Base-by-base conservation (phyloP, 1,140 invertebrate species). In the Papilio polyxenes region DNA sequence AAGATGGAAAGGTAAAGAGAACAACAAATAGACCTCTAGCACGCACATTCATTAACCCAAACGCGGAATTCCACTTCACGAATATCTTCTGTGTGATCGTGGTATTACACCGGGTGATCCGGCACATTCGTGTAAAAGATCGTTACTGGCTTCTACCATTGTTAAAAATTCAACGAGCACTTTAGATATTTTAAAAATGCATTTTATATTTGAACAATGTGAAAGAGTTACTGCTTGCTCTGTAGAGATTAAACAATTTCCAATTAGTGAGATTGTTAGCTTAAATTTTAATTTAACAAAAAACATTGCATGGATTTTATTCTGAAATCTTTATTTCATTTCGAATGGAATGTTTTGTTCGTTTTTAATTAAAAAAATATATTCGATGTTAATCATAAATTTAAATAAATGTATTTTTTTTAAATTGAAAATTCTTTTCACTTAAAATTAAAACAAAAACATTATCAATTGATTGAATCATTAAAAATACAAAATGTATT, bases 201-300 rank as follows among this genome's bases (percentile, higher is more conserved):
- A 65, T 65, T 65, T 65, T 31, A 65, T 65, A 65, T 65, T 65
- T 65, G 31, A 31, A 65, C 23, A 65, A 65, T 65, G 23, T 31
- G 9, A 65, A 31, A n/a, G 20, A 15, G 17, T 15, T 0, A n/a
- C 56, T 59, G 17, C 15, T 11, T 11, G 56, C 17, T 17, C 15
- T 17, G 10, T 9, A 59, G 56, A 59, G 23, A 65, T 62, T 62
- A 23, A 62, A 62, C 17, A 65, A 65, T 23, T 31, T 65, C 62
- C 62, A 65, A 65, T 65, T 65, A 65, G 62, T 65, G 23, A 65
- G 23, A 65, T 65, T 65, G 62, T 65, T 65, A 13, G 62, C 62
- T 65, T 65, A 65, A 65, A 65, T 15, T 65, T 65, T 31, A 65
- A 65, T 65, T 65, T 31, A 65, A 65, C 23, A 31, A 31, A 65